These are phyloP conservation scores for Micrasema minimum DNA, from an alignment of 1,140 invertebrate species.

Conservation along the genomic window DNA sequence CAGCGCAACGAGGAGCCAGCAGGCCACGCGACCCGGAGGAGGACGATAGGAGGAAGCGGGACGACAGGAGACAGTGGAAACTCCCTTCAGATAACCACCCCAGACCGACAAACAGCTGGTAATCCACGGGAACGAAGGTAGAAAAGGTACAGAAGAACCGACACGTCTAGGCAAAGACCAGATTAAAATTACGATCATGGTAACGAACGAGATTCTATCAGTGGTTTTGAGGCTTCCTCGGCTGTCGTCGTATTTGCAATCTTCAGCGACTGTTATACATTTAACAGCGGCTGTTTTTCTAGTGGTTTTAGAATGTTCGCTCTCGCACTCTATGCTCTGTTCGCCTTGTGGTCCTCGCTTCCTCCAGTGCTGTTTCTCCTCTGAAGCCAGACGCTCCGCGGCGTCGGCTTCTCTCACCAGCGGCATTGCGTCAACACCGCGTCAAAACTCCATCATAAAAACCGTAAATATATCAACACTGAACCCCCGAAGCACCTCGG, in stretches of 20 bases:
- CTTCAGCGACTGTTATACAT: conserved; percentile 6
- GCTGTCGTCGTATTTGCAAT: conserved; percentile 42
- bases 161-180: background rate
- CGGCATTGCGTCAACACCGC: background rate
- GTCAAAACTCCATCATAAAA: conserved; percentile 24
- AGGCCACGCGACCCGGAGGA: background rate
- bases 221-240: conserved; percentile 15
- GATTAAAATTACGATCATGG: conserved; percentile 14
- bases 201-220: conserved; percentile 14
- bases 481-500: background rate
- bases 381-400: conserved; percentile 27
- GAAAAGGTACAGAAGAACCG: background rate
- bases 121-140: background rate
- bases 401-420: conserved; percentile 7
- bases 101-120: background rate
- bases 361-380: conserved; percentile 34
- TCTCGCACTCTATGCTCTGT: background rate
- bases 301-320: background rate
- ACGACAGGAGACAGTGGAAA: background rate
- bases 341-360: conserved; percentile 1
- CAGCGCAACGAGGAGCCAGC: conserved; percentile 27
- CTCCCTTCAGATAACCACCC: conserved; percentile 23
- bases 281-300: background rate
- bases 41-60: background rate
- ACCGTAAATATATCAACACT: conserved; percentile 13